phyloP scores from a whole-genome alignment of 2,888 invertebrate species.

The Drosophila parthenogenetica region DNA sequence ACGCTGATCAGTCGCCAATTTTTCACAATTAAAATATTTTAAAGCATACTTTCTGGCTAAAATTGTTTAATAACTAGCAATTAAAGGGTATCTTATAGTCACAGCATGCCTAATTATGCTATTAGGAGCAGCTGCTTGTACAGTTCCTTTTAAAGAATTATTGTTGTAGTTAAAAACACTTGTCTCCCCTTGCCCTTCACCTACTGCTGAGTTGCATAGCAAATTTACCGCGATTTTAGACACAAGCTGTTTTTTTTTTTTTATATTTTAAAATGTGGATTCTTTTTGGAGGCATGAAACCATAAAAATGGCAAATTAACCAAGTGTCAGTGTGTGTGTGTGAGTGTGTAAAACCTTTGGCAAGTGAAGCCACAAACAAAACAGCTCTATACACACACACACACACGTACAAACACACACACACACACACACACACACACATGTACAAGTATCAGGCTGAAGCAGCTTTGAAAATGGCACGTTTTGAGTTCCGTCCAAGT shows the following conservation, averaged over 20 bases:
- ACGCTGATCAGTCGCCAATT: too few relatives aligned
- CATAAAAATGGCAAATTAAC: constrained; percentile 84
- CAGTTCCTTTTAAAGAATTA: neutral
- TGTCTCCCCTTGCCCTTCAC: neutral
- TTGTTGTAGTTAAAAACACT: constrained; percentile 3
- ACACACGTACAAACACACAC: constrained; percentile 24
- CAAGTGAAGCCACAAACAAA: constrained; percentile 74
- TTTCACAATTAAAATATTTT: neutral
- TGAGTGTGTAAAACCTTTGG: constrained; percentile 57
- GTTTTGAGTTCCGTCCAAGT: constrained; percentile 79
- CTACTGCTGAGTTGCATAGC: constrained; percentile 13
- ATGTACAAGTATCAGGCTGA: constrained; percentile 48
- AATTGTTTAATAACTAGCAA: neutral
- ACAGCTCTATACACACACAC: constrained; percentile 29
- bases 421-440: constrained; percentile 21
- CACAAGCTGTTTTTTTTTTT: neutral
- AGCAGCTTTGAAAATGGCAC: constrained; percentile 77
- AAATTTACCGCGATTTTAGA: constrained; percentile 18
- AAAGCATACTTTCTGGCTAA: neutral
- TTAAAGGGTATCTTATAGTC: constrained; percentile 8
- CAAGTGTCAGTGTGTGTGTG: constrained; percentile 39
- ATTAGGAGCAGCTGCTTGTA: neutral
- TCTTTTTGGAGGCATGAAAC: constrained; percentile 71
- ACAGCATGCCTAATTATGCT: neutral
- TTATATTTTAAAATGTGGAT: constrained; percentile 11